Evolutionary conservation across 37 sponge, comb jelly and placozoan genomes (phyloP), one percentile per base, ranked within the genome.

Genomic region (Hexactinellida sp.): DNA sequence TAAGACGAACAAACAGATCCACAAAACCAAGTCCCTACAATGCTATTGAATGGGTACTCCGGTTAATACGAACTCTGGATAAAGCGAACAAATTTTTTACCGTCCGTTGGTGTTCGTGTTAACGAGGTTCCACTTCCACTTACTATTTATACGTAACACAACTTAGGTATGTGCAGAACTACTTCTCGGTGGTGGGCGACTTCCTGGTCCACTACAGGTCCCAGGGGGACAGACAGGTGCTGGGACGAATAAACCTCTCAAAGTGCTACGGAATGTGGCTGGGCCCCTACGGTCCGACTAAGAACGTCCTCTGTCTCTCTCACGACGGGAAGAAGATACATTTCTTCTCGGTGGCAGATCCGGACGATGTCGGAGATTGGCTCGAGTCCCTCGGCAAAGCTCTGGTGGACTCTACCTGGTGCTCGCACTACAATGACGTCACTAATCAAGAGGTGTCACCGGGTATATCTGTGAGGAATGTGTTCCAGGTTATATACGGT

Each of bases 321-420:
- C 76, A 63, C 34, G 76, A 63, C 76, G 76, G 76, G 34, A 63
- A 63, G 76, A 63, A 63, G 34, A 63, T 63, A 7, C 76, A 63
- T n/a, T 63, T 21, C 34, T 63, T 63, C 76, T 63, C 76, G 3
- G 13, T 63, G 5, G 25, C 34, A 63, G 25, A 63, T 23, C 76
- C 13, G 30, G 76, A 63, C 34, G 76, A 63, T n/a, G 76, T 63
- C 3, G 76, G 13, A n/a, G 76, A 25, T 10, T 63, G 76, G 76
- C 34, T 63, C 5, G 76, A 63, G 76, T 5, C 76, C 5, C 34
- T 63, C 3, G 76, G 76, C 5, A 63, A 63, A 28, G 34, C 25
- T 3, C 34, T 63, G 5, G 28, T 63, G 19, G 76, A 63, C 34
- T 10, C 76, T 7, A 63, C 76, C 13, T 63, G 76, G 76, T 63